phyloP scores from a whole-genome alignment of 2,113 vertebrate species.

The Phylloscopus whistleri region DNA sequence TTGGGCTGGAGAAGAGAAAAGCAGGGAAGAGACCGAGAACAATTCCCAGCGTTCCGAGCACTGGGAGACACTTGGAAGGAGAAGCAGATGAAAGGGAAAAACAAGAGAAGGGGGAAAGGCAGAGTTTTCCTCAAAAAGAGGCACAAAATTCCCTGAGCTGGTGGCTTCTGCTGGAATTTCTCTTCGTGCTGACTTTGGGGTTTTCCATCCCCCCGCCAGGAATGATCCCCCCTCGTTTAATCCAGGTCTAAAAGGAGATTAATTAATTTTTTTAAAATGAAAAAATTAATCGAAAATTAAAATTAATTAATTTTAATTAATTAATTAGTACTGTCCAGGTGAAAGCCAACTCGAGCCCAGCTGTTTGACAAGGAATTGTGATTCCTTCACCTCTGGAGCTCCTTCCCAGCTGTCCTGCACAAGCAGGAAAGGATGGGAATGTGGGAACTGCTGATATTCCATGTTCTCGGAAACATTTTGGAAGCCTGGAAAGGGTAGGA shows the following conservation, averaged over 20 bases:
- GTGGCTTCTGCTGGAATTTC: neutral
- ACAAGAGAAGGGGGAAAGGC: neutral
- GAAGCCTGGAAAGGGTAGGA: neutral
- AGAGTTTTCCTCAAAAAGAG: neutral
- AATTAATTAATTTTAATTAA: neutral
- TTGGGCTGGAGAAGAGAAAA: neutral
- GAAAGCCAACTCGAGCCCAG: neutral
- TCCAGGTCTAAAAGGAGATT: neutral
- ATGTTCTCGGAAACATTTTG: neutral
- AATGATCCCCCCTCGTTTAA: rapidly evolving
- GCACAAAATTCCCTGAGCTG: neutral
- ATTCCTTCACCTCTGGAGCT: neutral
- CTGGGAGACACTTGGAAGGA: neutral
- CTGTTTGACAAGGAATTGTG: neutral
- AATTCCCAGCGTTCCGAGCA: neutral
- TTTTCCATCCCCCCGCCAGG: neutral
- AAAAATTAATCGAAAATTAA: no score
- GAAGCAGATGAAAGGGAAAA: neutral
- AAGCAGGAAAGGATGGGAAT: neutral
- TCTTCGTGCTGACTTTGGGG: rapidly evolving
- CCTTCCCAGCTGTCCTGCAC: neutral
- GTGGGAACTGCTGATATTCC: neutral
- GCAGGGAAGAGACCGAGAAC: neutral
- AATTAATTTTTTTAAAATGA: neutral
- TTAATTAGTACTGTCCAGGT: neutral